Evolutionary conservation across 2,888 invertebrate species (phyloP), one percentile per base, ranked within the genome.

Genomic region (Marasmarcha lunaedactyla): DNA sequence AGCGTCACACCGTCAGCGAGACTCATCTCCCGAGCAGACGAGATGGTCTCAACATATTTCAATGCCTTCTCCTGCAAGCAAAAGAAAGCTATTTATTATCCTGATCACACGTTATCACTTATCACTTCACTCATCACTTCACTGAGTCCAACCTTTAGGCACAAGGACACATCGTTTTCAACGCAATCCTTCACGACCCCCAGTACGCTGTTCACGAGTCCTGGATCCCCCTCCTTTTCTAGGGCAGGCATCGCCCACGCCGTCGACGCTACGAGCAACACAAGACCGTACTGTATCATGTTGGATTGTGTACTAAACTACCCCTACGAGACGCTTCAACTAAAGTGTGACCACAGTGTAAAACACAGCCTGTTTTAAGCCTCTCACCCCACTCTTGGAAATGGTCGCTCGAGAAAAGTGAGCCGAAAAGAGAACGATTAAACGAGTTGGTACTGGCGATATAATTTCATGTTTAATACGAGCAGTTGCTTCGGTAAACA

Each of bases 181-280:
- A 88, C 88, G 62, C 92, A 92, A 56, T 89, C 89, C 69, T 90
- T 87, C 51, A 91, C 85, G 50, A 88, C 88, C 51, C 86, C 86
- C 43, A 90, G 67, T 33, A 90, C 88, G 51, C 69, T 69, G 1
- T 64, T 68, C 15, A 73, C 64, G 20, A 77, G 49, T 40, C 71
- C 67, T 10, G 71, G 64, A 44, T 78, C 79, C n/a, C 83, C 84
- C 35, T 87, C 84, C 50, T 88, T 87, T 42, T 85, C 83, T 26
- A 73, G 57, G 25, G 77, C 70, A 14, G 85, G 84, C 77, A 78
- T 81, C 33, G 83, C 77, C 57, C 65, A 65, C 54, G 79, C 84
- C 48, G 73, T 64, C 44, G 81, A 30, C 2, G 30, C 76, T 54
- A 79, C 58, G 49, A 85, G 30, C n/a, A 30, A 11, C 30, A 30